phyloP scores from a whole-genome alignment of 2,888 invertebrate genomes.

The Tillus elongatus region DNA sequence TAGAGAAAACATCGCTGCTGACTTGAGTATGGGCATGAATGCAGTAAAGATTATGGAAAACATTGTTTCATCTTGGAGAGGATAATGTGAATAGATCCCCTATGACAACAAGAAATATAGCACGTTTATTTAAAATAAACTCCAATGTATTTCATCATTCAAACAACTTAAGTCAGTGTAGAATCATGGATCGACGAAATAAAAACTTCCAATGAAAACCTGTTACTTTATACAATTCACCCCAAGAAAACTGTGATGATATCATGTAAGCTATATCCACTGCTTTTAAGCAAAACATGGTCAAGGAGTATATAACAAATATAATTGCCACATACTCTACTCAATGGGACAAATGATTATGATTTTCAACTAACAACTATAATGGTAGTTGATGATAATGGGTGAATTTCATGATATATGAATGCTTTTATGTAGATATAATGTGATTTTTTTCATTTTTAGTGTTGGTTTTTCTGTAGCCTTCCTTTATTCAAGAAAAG shows the following conservation, averaged over 20 bases:
- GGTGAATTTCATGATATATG: background rate
- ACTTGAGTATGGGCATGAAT: too few species aligned
- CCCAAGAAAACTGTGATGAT: conserved; percentile 3
- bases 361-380: conserved; percentile 3
- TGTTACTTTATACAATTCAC: background rate
- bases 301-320: conserved; percentile 1
- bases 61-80: too few species aligned
- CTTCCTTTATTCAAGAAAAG: conserved; percentile 2
- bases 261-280: conserved; percentile 1
- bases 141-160: conserved; percentile 2
- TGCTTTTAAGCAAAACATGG: conserved; percentile 1
- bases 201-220: conserved; percentile 1
- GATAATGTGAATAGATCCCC: too few species aligned
- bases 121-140: too few species aligned
- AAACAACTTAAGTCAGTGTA: conserved; percentile 2
- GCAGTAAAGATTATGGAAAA: too few species aligned
- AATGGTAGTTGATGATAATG: conserved; percentile 2
- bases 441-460: background rate
- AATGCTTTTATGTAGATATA: background rate
- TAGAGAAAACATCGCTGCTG: too few species aligned
- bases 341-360: conserved; percentile 3
- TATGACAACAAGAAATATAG: too few species aligned
- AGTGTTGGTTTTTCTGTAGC: conserved; percentile 2
- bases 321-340: conserved; percentile 2
- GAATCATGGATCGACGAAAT: conserved; percentile 2